Percentiles rank a stretch among this genome's conserved stretches.
phyloP scores from a whole-genome alignment of 2,113 vertebrate species.

The Toxostoma redivivum region DNA sequence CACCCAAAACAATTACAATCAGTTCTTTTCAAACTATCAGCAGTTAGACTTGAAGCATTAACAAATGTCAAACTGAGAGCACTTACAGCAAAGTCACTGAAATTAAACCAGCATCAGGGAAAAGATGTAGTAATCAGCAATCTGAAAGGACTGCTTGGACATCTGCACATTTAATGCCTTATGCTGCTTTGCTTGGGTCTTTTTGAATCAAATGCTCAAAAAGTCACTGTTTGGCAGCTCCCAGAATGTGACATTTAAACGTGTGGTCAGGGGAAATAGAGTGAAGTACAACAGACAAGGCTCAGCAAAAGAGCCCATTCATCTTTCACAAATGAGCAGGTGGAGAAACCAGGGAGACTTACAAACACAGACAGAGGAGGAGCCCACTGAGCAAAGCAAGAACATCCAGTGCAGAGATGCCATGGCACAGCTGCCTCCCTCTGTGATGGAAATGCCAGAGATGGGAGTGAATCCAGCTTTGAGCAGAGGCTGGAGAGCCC shows the following conservation, averaged over 20 bases:
- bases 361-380: not conserved
- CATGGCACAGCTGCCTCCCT: not conserved
- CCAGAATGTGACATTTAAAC: not conserved
- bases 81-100: not conserved
- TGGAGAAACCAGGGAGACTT: not conserved
- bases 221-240: not conserved
- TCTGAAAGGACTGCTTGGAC: not conserved
- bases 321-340: slow-evolving; percentile 9
- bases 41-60: not conserved
- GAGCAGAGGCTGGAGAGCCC: not conserved
- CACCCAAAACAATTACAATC: not conserved
- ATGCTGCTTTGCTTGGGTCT: not conserved
- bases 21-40: not conserved
- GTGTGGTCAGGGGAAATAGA: not conserved
- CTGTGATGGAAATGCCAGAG: not conserved
- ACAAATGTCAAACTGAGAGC: not conserved
- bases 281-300: not conserved
- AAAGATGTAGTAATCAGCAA: not conserved
- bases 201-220: not conserved
- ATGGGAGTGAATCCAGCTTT: not conserved
- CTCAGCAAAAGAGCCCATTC: not conserved
- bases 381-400: not conserved
- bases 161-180: not conserved
- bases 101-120: not conserved
- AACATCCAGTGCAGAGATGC: not conserved